Evolutionary conservation across 2,888 invertebrate species (phyloP), one percentile per base, ranked within the genome.

Genomic region (Habroteleia sp.): DNA sequence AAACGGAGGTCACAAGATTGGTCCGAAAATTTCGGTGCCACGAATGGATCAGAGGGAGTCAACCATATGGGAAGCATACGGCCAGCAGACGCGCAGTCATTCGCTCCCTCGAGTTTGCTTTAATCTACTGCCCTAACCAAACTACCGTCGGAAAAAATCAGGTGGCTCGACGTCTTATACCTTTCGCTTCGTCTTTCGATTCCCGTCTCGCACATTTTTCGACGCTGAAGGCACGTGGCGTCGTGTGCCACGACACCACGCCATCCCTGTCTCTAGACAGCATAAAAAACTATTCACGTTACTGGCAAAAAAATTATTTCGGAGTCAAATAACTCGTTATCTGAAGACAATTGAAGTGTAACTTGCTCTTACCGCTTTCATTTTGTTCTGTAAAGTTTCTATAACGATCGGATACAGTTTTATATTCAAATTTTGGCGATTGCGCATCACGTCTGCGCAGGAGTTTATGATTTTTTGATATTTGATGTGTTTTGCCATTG

Each of bases 1-100:
- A 23, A 39, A 33, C 35, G 37, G 71, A 75, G 66, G 62, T 66
- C 71, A 16, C 62, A 60, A 62, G 71, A 71, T 75, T 65, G 73
- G 65, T 63, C 41, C 37, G 75, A 68, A 76, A 76, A 66, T 72
- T 48, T 76, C 62, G 72, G 60, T 73, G 74, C 74, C 62, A 74
- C 56, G 74, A 58, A 74, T 25, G 54, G 74, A 66, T 68, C 66
- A 68, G 65, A 73, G 72, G 68, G 56, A 76, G 72, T 68, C 58
- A 68, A 58, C 72, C 88, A 88, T 88, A 88, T 87, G 88, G 88
- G 84, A 84, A 88, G 85, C 88, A 88, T 85, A 88, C 88, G 88
- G 88, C 72, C 80, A 87, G 88, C 87, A 88, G 87, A 84, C 77
- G 76, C 75, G 63, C 72, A 76, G 76, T 72, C 68, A 68, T 68